A percentile compares a stretch with the other conserved stretches of the same genome.
Evolutionary conservation across 2,113 vertebrate genomes (phyloP).

Genomic region (Lepus americanus): DNA sequence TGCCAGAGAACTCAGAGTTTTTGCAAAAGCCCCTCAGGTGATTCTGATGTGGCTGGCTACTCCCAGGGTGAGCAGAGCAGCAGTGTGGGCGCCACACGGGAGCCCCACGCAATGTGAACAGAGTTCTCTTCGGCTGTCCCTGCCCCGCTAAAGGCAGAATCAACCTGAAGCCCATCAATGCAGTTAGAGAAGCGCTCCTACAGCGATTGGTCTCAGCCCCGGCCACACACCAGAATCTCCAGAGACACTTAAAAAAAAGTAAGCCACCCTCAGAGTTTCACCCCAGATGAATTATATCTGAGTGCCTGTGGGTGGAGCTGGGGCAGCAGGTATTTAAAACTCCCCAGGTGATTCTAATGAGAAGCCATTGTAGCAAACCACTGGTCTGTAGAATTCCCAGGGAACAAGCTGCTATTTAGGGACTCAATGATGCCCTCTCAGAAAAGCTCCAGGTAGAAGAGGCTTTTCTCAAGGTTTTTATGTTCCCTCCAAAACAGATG

Average conservation of each 20-base stretch:
- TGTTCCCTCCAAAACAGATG: background rate
- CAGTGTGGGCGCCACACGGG: background rate
- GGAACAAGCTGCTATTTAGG: background rate
- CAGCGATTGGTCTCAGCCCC: background rate
- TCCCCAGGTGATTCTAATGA: background rate
- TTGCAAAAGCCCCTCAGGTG: background rate
- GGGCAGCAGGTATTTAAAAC: constrained; percentile 11
- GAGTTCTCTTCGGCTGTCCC: background rate
- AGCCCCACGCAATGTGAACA: background rate
- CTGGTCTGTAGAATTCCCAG: background rate
- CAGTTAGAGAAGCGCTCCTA: background rate
- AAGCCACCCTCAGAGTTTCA: background rate
- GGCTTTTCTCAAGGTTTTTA: background rate
- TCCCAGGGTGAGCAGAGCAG: background rate
- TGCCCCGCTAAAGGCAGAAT: background rate
- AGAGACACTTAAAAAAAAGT: background rate
- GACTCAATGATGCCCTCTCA: background rate
- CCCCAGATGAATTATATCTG: constrained; percentile 16
- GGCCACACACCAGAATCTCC: background rate
- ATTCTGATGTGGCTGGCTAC: background rate
- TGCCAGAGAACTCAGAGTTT: background rate
- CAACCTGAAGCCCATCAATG: too few relatives aligned
- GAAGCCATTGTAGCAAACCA: background rate
- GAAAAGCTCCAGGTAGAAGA: background rate
- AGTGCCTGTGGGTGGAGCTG: background rate